Evolutionary conservation across 2,113 vertebrate genomes (phyloP), one percentile per base, ranked within the genome.

Genomic region (Myotis yumanensis): DNA sequence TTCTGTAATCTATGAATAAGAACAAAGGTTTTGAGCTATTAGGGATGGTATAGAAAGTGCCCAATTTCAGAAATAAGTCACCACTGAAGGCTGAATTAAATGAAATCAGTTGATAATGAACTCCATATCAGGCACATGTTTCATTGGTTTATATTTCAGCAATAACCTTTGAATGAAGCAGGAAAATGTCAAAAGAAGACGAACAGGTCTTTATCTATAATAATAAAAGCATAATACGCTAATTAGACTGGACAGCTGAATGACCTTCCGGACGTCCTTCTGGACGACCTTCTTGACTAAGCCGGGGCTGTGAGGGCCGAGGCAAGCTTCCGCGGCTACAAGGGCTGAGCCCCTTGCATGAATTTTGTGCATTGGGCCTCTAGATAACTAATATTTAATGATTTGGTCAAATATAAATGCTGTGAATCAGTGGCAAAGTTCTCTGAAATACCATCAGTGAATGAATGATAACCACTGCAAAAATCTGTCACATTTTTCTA

Each of bases 1-100:
- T 86, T 93, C 51, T 94, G 72, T 91, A 93, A 95, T 87, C 40
- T 87, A 57, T 2, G 77, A 85, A 94, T 52, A 88, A 81, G 8
- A 95, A 95, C 69, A 93, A 81, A 76, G 66, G 71, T 89, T 91
- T 85, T 90, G 62, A 79, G 28, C 15, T 83, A 76, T 93, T 54
- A 77, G 57, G 90, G 54, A 48, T 66, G 17, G 2, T 91, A 48
- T 92, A 95, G 69, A 94, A 92, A 89, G 72, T 91, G 28, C 20
- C 71, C 51, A 48, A 35, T 95, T 92, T 92, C 14, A 89, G 68
- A 77, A 93, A 87, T 18, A 62, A 85, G 75, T 68, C 52, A 59
- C 18, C 28, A 75, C 6, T 87, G n/a, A 85, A 84, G 52, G 23
- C 11, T 90, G 40, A 88, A 92, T 92, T 95, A 43, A 88, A 80